A percentile compares a stretch with the other conserved stretches of the same genome.
Evolutionary conservation across 2,797 vertebrate species (phyloP).

Genomic region (Apogon hyalosoma): DNA sequence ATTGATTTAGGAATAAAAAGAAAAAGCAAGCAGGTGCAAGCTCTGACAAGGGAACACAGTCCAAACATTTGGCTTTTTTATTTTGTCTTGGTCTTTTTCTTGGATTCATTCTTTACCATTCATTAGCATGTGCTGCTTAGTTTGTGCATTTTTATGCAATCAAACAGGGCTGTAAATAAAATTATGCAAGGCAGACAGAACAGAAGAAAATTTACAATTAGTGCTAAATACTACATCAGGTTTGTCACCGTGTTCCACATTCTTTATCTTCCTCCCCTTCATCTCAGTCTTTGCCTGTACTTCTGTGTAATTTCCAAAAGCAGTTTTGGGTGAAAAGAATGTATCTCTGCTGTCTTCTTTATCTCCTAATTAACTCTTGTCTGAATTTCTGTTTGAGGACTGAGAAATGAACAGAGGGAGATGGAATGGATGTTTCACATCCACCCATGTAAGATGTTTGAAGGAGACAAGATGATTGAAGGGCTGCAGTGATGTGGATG

Average conservation of each 20-base stretch:
- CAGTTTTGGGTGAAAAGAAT: constrained; percentile 23
- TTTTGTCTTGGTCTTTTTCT: not conserved
- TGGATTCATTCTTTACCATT: constrained; percentile 24
- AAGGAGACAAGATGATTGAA: constrained; percentile 39
- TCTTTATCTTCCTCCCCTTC: constrained; percentile 38
- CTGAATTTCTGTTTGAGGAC: constrained; percentile 42
- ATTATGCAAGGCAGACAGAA: constrained; percentile 54
- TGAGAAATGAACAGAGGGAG: constrained; percentile 50
- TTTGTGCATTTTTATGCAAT: constrained; percentile 58
- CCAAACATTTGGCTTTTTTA: constrained; percentile 16
- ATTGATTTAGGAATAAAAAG: constrained; percentile 19
- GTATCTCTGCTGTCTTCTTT: constrained; percentile 20
- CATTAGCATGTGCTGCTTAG: constrained; percentile 40
- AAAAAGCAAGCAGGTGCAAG: constrained; percentile 31
- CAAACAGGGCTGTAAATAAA: constrained; percentile 47
- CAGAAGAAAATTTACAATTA: constrained; percentile 56
- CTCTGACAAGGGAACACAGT: constrained; percentile 12
- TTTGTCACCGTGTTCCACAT: constrained; percentile 37
- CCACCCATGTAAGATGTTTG: constrained; percentile 42
- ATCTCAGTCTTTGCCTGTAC: constrained; percentile 34
- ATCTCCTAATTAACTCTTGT: constrained; percentile 24
- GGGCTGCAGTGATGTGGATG: constrained; percentile 52
- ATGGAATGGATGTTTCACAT: constrained; percentile 51
- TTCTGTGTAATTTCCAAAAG: constrained; percentile 15
- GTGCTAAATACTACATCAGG: constrained; percentile 71